Conservation (phyloP, 2,113 vertebrate genomes). For the Nothobranchius furzeri region DNA sequence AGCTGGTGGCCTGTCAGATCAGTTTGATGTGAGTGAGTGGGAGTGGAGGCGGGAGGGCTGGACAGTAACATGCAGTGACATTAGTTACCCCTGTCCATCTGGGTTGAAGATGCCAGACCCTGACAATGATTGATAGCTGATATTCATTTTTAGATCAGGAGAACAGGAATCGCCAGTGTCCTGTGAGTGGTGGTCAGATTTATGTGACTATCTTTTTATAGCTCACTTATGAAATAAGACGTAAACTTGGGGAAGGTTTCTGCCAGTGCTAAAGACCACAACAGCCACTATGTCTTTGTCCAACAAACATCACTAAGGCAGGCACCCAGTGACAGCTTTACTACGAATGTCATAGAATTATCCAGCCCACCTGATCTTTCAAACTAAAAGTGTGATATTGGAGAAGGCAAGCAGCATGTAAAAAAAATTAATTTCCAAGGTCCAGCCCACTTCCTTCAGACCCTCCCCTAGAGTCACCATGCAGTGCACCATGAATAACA, state of each 20-base stretch:
- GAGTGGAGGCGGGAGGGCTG: conserved; percentile 86
- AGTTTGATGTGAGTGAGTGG: conserved; percentile 86
- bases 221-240: conserved; percentile 12
- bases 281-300: too few relatives aligned
- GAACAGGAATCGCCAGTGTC: conserved; percentile 45
- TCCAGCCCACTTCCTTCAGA: too few relatives aligned
- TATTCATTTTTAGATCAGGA: conserved; percentile 90
- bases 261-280: too few relatives aligned
- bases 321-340: too few relatives aligned
- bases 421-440: too few relatives aligned
- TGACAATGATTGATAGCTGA: conserved; percentile 98
- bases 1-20: conserved; percentile 94
- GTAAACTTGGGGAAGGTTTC: background rate
- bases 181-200: conserved; percentile 45
- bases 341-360: too few relatives aligned
- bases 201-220: conserved; percentile 23
- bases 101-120: conserved; percentile 86
- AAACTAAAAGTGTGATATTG: too few relatives aligned
- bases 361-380: too few relatives aligned
- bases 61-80: conserved; percentile 98
- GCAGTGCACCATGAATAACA: too few relatives aligned
- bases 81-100: conserved; percentile 91
- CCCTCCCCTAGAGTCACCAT: too few relatives aligned
- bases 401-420: too few relatives aligned
- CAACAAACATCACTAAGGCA: too few relatives aligned